Evolutionary conservation across 2,888 invertebrate genomes (phyloP), one percentile per base, ranked within the genome.

Genomic region (Polyommatus icarus): DNA sequence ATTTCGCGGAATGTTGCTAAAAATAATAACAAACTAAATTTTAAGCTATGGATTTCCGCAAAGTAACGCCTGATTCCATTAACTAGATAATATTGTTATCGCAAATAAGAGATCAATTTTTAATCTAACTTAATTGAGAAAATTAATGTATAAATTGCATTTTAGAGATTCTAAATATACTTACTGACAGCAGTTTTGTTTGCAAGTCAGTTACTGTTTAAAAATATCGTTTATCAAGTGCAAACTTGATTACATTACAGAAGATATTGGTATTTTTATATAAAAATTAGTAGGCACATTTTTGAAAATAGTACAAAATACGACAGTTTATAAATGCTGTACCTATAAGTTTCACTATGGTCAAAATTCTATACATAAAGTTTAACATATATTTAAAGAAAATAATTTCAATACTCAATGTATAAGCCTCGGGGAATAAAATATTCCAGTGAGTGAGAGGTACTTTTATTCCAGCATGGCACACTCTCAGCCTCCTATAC

Each of bases 91-190:
- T 20, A 29, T 29, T 24, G 24, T 29, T 32, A 67, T 2, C 67
- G 67, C 67, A 67, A 67, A 67, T 67, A 67, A 77, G 77, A 77
- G 73, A 73, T 77, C 77, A 77, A 73, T 77, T 40, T 72, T 77
- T 36, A 73, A 20, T 50, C 61, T 67, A 67, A 18, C 24, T 76
- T 76, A 76, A 46, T 29, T 0, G 29, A 67, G 50, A 46, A 76
- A 76, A 76, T 67, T 67, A 67, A 29, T 59, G 12, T 67, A 46
- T n/a, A 40, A 24, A 61, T 36, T 15, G 59, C 36, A 57, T 24
- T 24, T n/a, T 61, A 67, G 76, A 76, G 76, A 76, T 76, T 76
- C 67, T 15, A 15, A 24, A 67, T 67, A 3, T 61, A 36, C 36
- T 6, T 40, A 59, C 24, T 61, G 67, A 18, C 15, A 15, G 15